Evolutionary conservation across 2,113 vertebrate species (phyloP).

Genomic region (Saccopteryx leptura): DNA sequence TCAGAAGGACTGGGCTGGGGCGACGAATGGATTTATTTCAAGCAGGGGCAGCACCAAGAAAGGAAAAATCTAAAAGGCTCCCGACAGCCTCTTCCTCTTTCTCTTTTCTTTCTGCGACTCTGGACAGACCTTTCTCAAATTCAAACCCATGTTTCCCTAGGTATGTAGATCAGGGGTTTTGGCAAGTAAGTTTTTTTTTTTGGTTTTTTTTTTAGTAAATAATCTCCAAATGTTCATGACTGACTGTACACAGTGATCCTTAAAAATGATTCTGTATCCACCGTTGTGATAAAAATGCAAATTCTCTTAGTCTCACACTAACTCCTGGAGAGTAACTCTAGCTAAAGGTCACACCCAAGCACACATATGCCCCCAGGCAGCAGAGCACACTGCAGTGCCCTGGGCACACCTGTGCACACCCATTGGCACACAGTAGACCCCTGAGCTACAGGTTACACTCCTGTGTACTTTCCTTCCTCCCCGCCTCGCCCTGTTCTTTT

Average conservation of each 20-base stretch:
- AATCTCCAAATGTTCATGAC: not conserved
- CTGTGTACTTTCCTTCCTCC: not conserved
- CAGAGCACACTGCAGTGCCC: not conserved
- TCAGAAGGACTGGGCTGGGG: not conserved
- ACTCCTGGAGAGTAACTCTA: not conserved
- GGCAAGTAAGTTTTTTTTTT: not conserved
- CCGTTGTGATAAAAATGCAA: not conserved
- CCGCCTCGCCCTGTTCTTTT: not conserved
- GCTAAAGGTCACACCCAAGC: not conserved
- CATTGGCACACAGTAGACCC: not conserved
- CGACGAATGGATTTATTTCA: not conserved
- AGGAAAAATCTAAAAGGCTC: not conserved
- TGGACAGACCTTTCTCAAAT: not conserved
- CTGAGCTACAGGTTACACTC: not conserved
- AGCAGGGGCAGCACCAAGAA: not conserved
- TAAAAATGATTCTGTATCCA: not conserved
- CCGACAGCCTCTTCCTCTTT: not conserved
- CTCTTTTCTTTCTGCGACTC: no score
- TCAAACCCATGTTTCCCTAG: not conserved
- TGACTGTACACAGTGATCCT: not conserved
- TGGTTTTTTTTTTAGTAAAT: not conserved
- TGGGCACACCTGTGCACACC: not conserved
- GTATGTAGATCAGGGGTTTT: not conserved
- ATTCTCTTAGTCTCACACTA: not conserved
- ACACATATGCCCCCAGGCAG: not conserved